Evolutionary conservation across 2,888 invertebrate species (phyloP), one percentile per base, ranked within the genome.

Genomic region (Anoncus sp.): DNA sequence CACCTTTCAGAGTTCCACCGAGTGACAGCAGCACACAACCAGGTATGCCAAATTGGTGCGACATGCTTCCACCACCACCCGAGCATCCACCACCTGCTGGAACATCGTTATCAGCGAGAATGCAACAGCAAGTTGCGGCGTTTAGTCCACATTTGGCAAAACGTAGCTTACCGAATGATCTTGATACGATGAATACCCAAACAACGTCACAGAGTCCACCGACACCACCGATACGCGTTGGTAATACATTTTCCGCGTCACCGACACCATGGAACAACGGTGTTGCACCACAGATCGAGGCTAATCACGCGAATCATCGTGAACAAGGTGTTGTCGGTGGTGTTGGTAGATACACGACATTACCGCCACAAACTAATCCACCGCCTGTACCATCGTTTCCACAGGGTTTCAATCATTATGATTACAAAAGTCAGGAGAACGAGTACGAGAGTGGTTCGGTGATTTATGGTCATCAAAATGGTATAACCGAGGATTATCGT

Each of bases 1-100:
- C 80, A 5, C 82, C 78, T 31, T 84, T 83, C 78, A 70, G 83
- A 81, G 76, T 84, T 69, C 84, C 84, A 24, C 60, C 82, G 31
- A 77, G 65, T 71, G 75, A 84, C 14, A 22, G 18, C 18, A 75
- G 18, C 18, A 75, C 80, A 57, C 79, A 82, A 43, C 53, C 83
- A 1, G 78, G 82, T n/a, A 84, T 90, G 81, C 89, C 90, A 88
- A 94, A 94, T 91, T 94, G 94, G 92, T 94, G 94, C 91, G 94
- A 94, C 91, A 94, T 94, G 93, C 89, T 94, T 83, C 94, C 94
- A 77, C 94, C 94, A 83, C 94, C 94, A 49, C 94, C 94, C 82
- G 94, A 94, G 89, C 94, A 94, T 92, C 93, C 81, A 90, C 93
- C 82, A 88, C 93, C 80, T 88, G 92, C 83, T 89, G 90, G 83